Conservation (phyloP, 2,113 vertebrate genomes). For the Corythornis madagascariensis region DNA sequence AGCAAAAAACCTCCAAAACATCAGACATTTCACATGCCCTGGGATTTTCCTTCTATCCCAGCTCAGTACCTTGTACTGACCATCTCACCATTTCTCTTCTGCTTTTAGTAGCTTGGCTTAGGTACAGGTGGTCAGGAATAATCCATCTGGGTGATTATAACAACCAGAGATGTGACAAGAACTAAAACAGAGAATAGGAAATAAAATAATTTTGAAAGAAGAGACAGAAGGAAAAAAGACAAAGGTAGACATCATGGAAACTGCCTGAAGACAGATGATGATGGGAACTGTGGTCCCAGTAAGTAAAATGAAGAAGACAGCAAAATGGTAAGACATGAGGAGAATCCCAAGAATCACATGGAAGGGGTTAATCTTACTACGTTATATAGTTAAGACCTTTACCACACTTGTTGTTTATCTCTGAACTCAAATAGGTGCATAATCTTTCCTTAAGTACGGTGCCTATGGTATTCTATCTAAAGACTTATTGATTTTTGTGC, state of each 20-base stretch:
- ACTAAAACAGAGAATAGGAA: background rate
- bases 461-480: background rate
- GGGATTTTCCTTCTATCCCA: background rate
- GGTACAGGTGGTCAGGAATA: background rate
- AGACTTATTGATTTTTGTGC: background rate
- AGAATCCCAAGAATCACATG: background rate
- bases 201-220: background rate
- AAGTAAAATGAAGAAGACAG: background rate
- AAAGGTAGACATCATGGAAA: background rate
- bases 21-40: background rate
- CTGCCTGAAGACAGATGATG: background rate
- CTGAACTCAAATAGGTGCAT: background rate
- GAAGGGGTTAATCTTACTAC: background rate
- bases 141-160: background rate
- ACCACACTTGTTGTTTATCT: background rate
- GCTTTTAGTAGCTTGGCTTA: background rate
- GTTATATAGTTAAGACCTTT: background rate
- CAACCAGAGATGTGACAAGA: background rate
- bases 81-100: background rate
- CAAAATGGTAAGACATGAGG: background rate
- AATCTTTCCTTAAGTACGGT: background rate
- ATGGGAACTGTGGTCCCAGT: background rate
- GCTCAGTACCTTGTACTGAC: background rate
- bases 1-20: no score
- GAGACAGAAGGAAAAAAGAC: background rate